Evolutionary conservation across 2,888 invertebrate genomes (phyloP).

Genomic region (Trachelus tabidus): DNA sequence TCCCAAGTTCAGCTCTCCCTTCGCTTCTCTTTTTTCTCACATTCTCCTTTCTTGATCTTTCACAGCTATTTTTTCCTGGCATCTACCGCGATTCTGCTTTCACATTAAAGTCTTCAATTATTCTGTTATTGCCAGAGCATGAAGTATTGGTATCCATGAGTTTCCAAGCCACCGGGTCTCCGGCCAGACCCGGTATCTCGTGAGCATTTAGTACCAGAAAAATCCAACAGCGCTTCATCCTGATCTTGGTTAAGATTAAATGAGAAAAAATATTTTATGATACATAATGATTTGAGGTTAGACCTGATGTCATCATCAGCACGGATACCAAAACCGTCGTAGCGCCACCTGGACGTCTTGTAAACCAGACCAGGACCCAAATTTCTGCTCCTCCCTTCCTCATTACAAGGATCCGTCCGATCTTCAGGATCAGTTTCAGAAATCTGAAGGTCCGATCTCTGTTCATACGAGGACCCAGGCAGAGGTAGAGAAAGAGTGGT

Average conservation of each 20-base stretch:
- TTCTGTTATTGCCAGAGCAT: not conserved
- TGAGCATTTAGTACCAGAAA: not conserved
- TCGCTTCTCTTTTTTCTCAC: constrained; percentile 1
- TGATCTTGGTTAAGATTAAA: not conserved
- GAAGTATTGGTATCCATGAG: not conserved
- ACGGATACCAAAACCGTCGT: not conserved
- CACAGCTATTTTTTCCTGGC: not conserved
- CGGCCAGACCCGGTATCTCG: not conserved
- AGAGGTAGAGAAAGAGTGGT: not conserved
- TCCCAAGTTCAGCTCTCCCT: constrained; percentile 25
- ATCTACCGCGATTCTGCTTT: not conserved
- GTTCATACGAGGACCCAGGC: not conserved
- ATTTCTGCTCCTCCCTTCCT: not conserved
- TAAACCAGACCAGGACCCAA: not conserved
- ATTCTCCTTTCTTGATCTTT: constrained; percentile 8
- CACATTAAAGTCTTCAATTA: not conserved
- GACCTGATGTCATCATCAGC: not conserved
- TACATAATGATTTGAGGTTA: not conserved
- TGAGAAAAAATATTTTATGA: not conserved
- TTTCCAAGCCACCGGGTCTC: not conserved
- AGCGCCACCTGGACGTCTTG: not conserved
- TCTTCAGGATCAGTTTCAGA: not conserved
- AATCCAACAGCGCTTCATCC: not conserved
- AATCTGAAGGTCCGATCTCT: not conserved
- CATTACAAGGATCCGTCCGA: not conserved